Evolutionary conservation across 2,797 vertebrate genomes (phyloP), one percentile per base, ranked within the genome.

Genomic region (Pipistrellus pipistrellus): DNA sequence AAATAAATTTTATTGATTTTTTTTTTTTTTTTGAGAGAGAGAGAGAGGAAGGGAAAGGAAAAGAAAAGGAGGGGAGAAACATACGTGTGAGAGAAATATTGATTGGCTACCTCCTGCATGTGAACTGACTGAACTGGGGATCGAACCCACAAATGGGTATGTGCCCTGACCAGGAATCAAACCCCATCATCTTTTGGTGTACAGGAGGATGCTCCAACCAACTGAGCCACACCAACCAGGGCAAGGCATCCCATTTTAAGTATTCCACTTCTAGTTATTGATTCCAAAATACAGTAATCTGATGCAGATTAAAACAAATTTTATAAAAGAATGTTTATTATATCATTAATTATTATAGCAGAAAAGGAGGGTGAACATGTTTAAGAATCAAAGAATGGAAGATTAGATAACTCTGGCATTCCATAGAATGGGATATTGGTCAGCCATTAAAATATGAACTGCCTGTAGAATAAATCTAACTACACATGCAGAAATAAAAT

Each of bases 401-500:
- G n/a, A 75, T 51, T 71, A 35, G 10, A 55, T 38, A 25, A 35
- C 82, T 55, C 8, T 23, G n/a, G 64, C 44, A 27, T 68, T 51
- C 44, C 51, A 83, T 11, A 93, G n/a, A 69, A 51, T 21, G 4
- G 8, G 80, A 38, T 71, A 46, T 30, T 46, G 17, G 88, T 32
- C 62, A 62, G 25, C 3, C 25, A 53, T 38, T 76, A 84, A 84
- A 92, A 86, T 27, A 71, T 23, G 62, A 69, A 62, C 41, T 38
- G 4, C 8, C 35, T 13, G 12, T 3, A 44, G 8, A 85, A 59
- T 35, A 88, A 91, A 75, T 66, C 59, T 75, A 84, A 94, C 69
- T 15, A 62, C 14, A 35, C 18, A 51, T 32, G 72, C 15, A 30
- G 51, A 88, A 82, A 93, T 38, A 91, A 89, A 93, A 81, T 64